Evolutionary conservation across 2,113 vertebrate genomes (phyloP), one percentile per base, ranked within the genome.

Genomic region (Pardalotus punctatus): DNA sequence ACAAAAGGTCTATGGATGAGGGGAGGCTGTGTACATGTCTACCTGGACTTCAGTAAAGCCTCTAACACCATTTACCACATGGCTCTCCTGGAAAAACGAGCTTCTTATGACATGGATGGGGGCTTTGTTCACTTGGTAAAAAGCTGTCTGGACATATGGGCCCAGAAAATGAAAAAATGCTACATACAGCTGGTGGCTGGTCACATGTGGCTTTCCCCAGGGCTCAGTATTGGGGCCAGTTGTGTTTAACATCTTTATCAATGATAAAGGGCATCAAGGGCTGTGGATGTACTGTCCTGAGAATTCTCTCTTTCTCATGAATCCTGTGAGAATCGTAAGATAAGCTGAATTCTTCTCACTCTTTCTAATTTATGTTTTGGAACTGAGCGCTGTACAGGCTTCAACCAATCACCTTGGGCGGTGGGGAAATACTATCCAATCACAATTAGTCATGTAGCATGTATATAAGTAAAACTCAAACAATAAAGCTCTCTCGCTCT

Each of bases 61-160:
- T 57, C 57, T 43, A 42, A 27, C 5, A 27, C 3, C 14, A 36
- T 57, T 72, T 50, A 22, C 14, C 42, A 33, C 9, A 36, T 22
- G 9, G 38, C 43, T 58, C 27, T 66, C 12, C 33, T n/a, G 43
- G 51, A 38, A 58, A 58, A 81, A 45, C 5, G 29, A 36, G 15
- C 33, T 60, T 33, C 12, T 81, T 7, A 6, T 58, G 19, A 36
- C 14, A 6, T 28, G 17, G 18, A 38, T 36, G 27, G 27, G 17
- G 6, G 8, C 35, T 50, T 22, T 57, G 31, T 27, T 42, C 33
- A 23, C 31, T 7, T 35, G 22, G 29, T 31, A 40, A 50, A 61
- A 76, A 77, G 20, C 29, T 72, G 14, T 21, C 31, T 28, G 51
- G 23, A 15, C 0, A 0, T 4, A 6, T 10, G 19, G 12, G 19